phyloP scores from a whole-genome alignment of 2,113 vertebrate species.

The Recurvirostra avosetta region DNA sequence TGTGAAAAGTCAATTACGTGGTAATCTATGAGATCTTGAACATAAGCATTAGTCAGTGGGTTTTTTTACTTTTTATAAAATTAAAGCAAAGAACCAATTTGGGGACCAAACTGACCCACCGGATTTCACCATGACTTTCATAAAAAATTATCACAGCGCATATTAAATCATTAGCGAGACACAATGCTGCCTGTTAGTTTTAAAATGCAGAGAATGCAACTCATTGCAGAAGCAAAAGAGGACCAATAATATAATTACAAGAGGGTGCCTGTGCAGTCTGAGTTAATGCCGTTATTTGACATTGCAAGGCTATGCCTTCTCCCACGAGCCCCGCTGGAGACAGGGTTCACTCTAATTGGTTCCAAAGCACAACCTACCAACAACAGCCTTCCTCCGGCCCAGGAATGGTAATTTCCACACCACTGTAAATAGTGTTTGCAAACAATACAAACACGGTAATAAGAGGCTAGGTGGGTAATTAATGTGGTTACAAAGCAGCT shows the following conservation, averaged over 20 bases:
- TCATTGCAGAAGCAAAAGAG: conserved; percentile 73
- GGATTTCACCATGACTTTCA: conserved; percentile 14
- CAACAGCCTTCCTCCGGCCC: conserved; percentile 80
- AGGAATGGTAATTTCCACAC: conserved; percentile 88
- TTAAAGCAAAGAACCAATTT: neutral
- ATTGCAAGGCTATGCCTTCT: conserved; percentile 83
- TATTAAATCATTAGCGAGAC: conserved; percentile 65
- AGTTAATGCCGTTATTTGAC: conserved; percentile 83
- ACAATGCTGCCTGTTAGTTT: conserved; percentile 63
- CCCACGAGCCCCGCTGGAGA: conserved; percentile 82
- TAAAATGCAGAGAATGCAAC: conserved; percentile 74
- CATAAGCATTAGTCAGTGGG: rapidly evolving
- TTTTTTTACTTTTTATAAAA: neutral
- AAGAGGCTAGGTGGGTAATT: conserved; percentile 96
- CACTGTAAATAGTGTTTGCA: conserved; percentile 91
- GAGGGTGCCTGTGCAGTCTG: conserved; percentile 63
- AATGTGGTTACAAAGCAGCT: conserved; percentile 96
- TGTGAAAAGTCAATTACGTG: neutral
- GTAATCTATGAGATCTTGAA: neutral
- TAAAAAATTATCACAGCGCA: conserved; percentile 21
- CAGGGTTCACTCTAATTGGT: conserved; percentile 94
- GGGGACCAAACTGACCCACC: neutral
- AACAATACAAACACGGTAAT: conserved; percentile 96
- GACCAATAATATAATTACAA: conserved; percentile 78
- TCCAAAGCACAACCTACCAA: conserved; percentile 93